phyloP scores from a whole-genome alignment of 2,888 invertebrate genomes.

The Hyposoter didymator region DNA sequence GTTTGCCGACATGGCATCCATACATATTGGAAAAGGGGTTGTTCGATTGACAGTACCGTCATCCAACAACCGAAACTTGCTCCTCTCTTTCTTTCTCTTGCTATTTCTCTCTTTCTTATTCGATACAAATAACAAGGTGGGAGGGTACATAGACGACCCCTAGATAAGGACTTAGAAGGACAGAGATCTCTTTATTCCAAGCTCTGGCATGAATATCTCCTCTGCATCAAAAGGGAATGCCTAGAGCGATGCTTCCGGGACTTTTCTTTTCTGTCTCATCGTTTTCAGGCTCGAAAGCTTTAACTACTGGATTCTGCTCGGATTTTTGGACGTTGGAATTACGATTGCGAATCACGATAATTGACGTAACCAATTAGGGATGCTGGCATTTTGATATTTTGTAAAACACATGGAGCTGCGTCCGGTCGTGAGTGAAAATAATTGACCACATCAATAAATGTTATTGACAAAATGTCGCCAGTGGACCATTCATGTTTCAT shows the following conservation, averaged over 20 bases:
- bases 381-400: background rate
- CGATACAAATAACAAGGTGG: slow-evolving; percentile 17
- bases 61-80: slow-evolving; percentile 54
- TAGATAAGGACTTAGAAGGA: slow-evolving; percentile 14
- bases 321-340: background rate
- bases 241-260: background rate
- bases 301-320: background rate
- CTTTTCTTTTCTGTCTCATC: background rate
- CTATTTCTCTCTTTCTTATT: background rate
- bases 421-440: background rate
- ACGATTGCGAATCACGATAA: background rate
- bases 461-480: background rate
- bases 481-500: background rate
- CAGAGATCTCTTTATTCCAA: slow-evolving; percentile 14
- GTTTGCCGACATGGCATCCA: slow-evolving; percentile 78
- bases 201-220: background rate
- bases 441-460: background rate
- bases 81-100: slow-evolving; percentile 6
- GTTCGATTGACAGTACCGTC: slow-evolving; percentile 65
- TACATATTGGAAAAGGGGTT: slow-evolving; percentile 70
- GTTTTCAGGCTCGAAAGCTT: background rate
- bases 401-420: background rate
- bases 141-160: background rate
- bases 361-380: background rate
- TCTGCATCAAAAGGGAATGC: background rate